Evolutionary conservation across 2,888 invertebrate species (phyloP).

Genomic region (Malachius bipustulatus): DNA sequence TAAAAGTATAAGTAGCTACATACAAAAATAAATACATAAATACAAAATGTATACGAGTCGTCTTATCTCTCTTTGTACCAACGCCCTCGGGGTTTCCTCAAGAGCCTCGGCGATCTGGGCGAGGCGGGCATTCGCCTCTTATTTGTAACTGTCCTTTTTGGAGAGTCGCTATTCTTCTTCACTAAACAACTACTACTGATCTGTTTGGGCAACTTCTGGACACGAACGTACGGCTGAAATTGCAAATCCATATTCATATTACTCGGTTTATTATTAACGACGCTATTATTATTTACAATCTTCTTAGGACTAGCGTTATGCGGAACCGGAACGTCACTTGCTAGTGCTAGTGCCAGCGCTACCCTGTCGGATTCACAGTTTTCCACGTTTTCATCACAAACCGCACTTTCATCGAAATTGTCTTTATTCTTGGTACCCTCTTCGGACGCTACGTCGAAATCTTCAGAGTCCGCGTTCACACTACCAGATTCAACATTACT

Average conservation of each 20-base stretch:
- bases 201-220: conserved; percentile 48
- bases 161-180: conserved; percentile 20
- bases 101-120: conserved; percentile 34
- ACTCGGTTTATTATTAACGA: conserved; percentile 28
- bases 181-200: conserved; percentile 28
- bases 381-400: conserved; percentile 18
- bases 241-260: conserved; percentile 34
- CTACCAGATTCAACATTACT: conserved; percentile 26
- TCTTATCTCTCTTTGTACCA: conserved; percentile 37
- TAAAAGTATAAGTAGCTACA: conserved; percentile 6
- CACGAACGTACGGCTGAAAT: conserved; percentile 54
- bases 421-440: conserved; percentile 21
- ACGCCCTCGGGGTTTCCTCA: conserved; percentile 33
- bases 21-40: conserved; percentile 1
- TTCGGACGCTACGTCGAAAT: conserved; percentile 21
- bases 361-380: conserved; percentile 18
- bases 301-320: conserved; percentile 17
- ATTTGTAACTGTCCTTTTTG: conserved; percentile 20
- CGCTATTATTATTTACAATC: conserved; percentile 25
- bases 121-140: conserved; percentile 28
- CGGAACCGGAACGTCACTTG: conserved; percentile 14
- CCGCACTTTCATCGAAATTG: conserved; percentile 12
- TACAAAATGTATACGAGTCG: conserved; percentile 4
- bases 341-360: conserved; percentile 21
- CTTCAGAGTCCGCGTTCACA: conserved; percentile 21